These are phyloP conservation scores for Leuciscus idus DNA, from an alignment of 2,113 vertebrate species.

Conservation along the genomic window DNA sequence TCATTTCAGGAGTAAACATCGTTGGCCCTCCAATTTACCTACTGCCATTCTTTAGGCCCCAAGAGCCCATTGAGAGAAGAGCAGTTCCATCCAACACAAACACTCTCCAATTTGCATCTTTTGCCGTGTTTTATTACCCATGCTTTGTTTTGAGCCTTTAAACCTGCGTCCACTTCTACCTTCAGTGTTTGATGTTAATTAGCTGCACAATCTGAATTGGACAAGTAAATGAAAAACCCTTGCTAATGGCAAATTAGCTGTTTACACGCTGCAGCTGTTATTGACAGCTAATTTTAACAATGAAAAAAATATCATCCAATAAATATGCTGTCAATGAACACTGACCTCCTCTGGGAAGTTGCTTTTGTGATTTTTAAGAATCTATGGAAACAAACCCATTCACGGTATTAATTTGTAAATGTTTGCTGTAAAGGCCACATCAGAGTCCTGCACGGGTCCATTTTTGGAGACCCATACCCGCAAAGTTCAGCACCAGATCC, in stretches of 20 bases:
- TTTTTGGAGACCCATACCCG: no score
- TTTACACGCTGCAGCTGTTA: constrained; percentile 32
- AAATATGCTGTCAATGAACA: constrained; percentile 13
- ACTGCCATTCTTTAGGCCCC: constrained; percentile 22
- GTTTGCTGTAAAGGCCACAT: background rate
- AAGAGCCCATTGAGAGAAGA: constrained; percentile 23
- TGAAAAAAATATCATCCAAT: background rate
- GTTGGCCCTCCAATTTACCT: constrained; percentile 27
- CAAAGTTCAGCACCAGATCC: no score
- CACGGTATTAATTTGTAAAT: background rate
- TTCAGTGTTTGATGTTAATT: constrained; percentile 38
- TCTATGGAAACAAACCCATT: background rate
- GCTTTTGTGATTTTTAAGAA: constrained; percentile 3
- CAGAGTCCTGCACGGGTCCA: no score
- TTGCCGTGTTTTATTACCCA: constrained; percentile 4
- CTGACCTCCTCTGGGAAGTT: constrained; percentile 6
- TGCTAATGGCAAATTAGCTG: constrained; percentile 33
- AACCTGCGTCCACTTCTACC: constrained; percentile 35
- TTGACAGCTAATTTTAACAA: constrained; percentile 38
- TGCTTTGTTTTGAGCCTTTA: constrained; percentile 37
- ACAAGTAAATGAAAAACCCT: constrained; percentile 31
- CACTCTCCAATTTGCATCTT: constrained; percentile 30
- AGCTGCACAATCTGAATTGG: constrained; percentile 7
- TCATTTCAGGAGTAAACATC: constrained; percentile 32
- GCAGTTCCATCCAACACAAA: constrained; percentile 22